phyloP scores from a whole-genome alignment of 1,140 invertebrate species.

The Octopus bimaculoides region DNA sequence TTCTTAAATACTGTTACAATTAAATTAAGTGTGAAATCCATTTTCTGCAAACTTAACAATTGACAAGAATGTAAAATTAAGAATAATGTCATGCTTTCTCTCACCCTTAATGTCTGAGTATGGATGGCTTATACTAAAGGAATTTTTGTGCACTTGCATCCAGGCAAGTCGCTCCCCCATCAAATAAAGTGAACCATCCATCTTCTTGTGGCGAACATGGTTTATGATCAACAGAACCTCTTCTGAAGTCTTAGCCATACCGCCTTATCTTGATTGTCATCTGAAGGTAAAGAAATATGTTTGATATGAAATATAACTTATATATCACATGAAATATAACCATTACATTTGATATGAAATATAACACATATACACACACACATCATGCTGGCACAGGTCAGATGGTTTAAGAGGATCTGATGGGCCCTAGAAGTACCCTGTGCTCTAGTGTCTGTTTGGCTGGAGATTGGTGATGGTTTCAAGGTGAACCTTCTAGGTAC shows the following conservation, averaged over 20 bases:
- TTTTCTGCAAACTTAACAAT: too few relatives aligned
- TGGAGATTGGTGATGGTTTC: too few relatives aligned
- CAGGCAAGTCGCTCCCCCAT: slow-evolving; percentile 94
- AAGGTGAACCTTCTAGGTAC: too few relatives aligned
- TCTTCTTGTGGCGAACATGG: slow-evolving; percentile 92
- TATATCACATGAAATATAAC: not conserved
- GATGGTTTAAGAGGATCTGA: not conserved
- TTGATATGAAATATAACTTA: not conserved
- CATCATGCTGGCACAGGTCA: not conserved
- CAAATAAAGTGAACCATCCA: slow-evolving; percentile 90
- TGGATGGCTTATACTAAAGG: slow-evolving; percentile 85
- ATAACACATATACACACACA: not conserved
- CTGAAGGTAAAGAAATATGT: slow-evolving; percentile 5
- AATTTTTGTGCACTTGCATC: slow-evolving; percentile 88
- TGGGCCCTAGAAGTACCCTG: not conserved
- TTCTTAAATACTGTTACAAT: too few relatives aligned
- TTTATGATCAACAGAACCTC: slow-evolving; percentile 89
- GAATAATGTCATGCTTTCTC: not conserved
- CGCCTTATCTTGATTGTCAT: not conserved
- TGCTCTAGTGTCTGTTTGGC: not conserved
- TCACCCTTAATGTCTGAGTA: slow-evolving; percentile 95
- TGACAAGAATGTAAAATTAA: too few relatives aligned
- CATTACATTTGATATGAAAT: not conserved
- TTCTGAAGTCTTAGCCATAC: slow-evolving; percentile 62
- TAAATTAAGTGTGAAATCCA: too few relatives aligned